A percentile compares a stretch with the other conserved stretches of the same genome.
phyloP scores from a whole-genome alignment of 2,113 vertebrate genomes.

The Xenopus laevis region DNA sequence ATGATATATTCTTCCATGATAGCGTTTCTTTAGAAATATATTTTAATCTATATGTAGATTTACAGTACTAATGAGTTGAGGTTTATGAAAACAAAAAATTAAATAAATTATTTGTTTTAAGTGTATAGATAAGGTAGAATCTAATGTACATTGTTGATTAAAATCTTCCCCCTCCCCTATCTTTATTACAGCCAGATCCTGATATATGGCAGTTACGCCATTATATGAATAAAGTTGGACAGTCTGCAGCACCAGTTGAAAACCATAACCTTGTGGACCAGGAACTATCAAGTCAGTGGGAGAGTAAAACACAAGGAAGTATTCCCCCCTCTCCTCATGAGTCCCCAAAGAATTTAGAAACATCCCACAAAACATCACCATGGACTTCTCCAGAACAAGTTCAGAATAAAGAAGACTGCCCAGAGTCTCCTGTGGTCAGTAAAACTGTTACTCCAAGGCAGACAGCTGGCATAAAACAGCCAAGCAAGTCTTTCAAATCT shows the following conservation, averaged over 20 bases:
- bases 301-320: constrained; percentile 47
- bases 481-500: constrained; percentile 58
- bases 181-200: constrained; percentile 63
- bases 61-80: too few relatives aligned
- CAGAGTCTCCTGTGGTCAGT: constrained; percentile 37
- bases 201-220: constrained; percentile 81
- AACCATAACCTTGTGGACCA: constrained; percentile 20
- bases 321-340: constrained; percentile 39
- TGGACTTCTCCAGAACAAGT: constrained; percentile 46
- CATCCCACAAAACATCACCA: constrained; percentile 39
- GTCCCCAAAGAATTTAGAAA: constrained; percentile 49
- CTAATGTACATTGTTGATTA: not conserved
- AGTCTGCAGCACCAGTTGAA: constrained; percentile 59
- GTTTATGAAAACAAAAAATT: too few relatives aligned
- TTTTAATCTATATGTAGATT: too few relatives aligned
- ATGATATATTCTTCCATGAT: too few relatives aligned
- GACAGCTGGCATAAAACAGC: constrained; percentile 56
- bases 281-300: constrained; percentile 32
- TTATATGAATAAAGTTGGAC: constrained; percentile 72
- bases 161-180: constrained; percentile 14
- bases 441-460: constrained; percentile 49
- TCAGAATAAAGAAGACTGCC: constrained; percentile 53
- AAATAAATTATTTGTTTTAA: too few relatives aligned
- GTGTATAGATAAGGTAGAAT: too few relatives aligned
- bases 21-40: too few relatives aligned